Evolutionary conservation across 2,797 vertebrate genomes (phyloP).

Genomic region (Halcyon chelicuti): DNA sequence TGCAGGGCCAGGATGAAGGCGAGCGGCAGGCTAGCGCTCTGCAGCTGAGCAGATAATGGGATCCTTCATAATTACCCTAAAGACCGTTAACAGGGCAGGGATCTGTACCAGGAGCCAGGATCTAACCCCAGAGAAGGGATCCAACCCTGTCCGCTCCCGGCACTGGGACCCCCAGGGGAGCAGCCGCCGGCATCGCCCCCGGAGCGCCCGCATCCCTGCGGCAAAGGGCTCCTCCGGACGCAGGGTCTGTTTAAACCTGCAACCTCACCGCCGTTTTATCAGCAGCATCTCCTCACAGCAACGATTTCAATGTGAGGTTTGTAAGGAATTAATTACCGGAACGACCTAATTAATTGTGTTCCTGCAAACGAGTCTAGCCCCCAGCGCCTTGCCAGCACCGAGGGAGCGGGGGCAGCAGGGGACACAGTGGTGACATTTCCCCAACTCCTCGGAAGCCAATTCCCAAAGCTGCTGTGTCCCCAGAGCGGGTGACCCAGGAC

Average conservation of each 20-base stretch:
- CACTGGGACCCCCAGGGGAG: background rate
- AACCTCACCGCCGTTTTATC: background rate
- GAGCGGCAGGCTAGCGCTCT: background rate
- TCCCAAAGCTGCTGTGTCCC: background rate
- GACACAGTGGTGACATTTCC: background rate
- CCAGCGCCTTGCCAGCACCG: background rate
- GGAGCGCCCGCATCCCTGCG: background rate
- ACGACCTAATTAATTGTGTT: slow-evolving; percentile 63
- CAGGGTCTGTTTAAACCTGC: background rate
- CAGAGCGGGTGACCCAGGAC: background rate
- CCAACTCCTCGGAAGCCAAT: background rate
- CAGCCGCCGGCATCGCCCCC: background rate
- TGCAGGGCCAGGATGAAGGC: slow-evolving; percentile 45
- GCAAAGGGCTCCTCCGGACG: background rate
- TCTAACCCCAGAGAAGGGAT: background rate
- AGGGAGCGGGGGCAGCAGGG: background rate
- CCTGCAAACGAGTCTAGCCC: background rate
- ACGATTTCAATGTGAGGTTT: background rate
- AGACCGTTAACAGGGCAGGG: slow-evolving; percentile 66
- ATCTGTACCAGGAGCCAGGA: background rate
- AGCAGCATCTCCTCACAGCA: background rate
- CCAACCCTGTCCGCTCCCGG: background rate
- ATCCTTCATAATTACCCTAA: slow-evolving; percentile 74
- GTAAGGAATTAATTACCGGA: slow-evolving; percentile 63
- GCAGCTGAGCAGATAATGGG: slow-evolving; percentile 69